Conservation (phyloP, 2,888 invertebrate genomes). For the Trichogramma evanescens region DNA sequence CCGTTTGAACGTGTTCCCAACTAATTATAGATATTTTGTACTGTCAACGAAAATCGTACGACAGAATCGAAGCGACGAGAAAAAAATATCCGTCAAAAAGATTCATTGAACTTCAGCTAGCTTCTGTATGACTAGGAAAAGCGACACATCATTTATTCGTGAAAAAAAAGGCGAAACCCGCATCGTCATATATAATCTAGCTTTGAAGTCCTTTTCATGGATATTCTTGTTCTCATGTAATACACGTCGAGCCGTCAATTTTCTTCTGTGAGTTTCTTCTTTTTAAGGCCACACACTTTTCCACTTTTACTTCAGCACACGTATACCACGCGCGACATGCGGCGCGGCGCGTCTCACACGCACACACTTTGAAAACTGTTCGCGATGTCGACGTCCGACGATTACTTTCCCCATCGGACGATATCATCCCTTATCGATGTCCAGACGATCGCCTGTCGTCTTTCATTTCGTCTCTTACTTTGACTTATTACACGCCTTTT, state of each 20-base stretch:
- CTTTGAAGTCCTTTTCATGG: conserved; percentile 15
- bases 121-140: too few relatives aligned
- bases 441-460: background rate
- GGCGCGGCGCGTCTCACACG: too few relatives aligned
- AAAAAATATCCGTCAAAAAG: too few relatives aligned
- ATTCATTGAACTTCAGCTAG: too few relatives aligned
- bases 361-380: too few relatives aligned
- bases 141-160: background rate
- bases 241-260: conserved; percentile 5
- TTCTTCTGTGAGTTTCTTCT: conserved; percentile 7
- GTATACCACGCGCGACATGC: too few relatives aligned
- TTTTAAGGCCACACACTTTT: conserved; percentile 1
- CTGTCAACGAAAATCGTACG: background rate
- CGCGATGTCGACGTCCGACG: too few relatives aligned
- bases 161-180: conserved; percentile 10
- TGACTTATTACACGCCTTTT: background rate
- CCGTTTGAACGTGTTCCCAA: background rate
- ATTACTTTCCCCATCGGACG: too few relatives aligned
- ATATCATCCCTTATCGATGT: too few relatives aligned
- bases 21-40: background rate
- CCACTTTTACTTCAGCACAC: conserved; percentile 11
- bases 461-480: background rate
- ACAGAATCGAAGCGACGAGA: too few relatives aligned
- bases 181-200: conserved; percentile 11
- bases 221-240: background rate